Evolutionary conservation across 2,888 invertebrate genomes (phyloP).

Genomic region (Trypoxylon attenuatum): DNA sequence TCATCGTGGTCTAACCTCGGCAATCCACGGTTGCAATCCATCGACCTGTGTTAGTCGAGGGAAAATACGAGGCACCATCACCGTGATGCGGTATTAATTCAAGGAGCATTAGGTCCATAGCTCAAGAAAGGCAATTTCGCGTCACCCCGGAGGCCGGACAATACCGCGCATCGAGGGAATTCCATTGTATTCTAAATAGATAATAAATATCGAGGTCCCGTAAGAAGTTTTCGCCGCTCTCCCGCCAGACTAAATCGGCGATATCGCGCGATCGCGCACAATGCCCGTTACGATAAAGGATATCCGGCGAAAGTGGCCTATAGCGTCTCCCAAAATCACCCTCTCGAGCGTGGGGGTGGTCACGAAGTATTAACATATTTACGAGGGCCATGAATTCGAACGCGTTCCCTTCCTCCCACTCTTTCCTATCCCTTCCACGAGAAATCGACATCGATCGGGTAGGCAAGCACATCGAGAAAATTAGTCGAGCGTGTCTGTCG

Average conservation of each 20-base stretch:
- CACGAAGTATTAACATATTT: constrained; percentile 57
- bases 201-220: constrained; percentile 45
- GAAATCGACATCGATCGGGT: constrained; percentile 48
- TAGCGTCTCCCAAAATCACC: constrained; percentile 39
- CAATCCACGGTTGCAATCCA: background rate
- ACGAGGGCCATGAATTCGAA: constrained; percentile 59
- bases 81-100: background rate
- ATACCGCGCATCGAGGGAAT: background rate
- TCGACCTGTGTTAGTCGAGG: background rate
- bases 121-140: background rate
- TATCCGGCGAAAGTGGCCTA: constrained; percentile 30
- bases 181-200: constrained; percentile 38
- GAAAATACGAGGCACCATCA: background rate
- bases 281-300: constrained; percentile 46
- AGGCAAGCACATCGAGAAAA: constrained; percentile 48
- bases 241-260: constrained; percentile 49
- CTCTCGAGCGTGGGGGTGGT: constrained; percentile 37
- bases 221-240: constrained; percentile 46
- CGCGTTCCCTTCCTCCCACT: constrained; percentile 34
- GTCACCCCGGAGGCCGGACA: background rate
- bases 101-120: background rate
- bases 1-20: background rate
- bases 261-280: constrained; percentile 44
- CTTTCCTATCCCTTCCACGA: background rate
- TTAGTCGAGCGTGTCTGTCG: constrained; percentile 54